Base-by-base conservation (phyloP, 2,113 vertebrate genomes). In the Myanophis thanlyinensis region DNA sequence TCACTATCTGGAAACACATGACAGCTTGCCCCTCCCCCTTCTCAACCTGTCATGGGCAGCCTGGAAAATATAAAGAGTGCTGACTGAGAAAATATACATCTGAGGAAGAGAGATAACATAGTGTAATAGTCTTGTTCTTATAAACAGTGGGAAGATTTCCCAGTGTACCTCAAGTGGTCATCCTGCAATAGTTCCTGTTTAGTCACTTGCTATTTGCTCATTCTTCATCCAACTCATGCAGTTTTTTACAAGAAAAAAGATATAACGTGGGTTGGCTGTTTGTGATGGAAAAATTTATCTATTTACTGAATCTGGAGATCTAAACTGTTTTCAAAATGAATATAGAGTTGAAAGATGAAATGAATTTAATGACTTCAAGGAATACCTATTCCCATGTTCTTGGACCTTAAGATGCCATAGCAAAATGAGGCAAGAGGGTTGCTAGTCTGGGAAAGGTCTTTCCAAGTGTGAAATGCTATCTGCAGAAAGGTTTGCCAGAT, bases 61-160 rank as follows among this genome's bases (percentile, higher is more conserved):
- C 94, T 97, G 98, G 98, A 98, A 98, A 98, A 96, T 96, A 94
- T 96, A 97, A 96, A 94, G 96, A 94, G 89, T 97, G 97, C 98
- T 98, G 98, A 97, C 96, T 98, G 97, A 97, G 96, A 97, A 95
- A 97, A 93, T 93, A 94, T 91, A 96, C 35, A 93, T 93, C 97
- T 96, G 97, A 97, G 97, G 97, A 97, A 98, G 91, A 92, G 95
- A 97, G 98, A 98, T 97, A 98, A 97, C 93, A 94, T 96, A 94
- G 52, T 93, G 88, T 53, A 85, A 93, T 52, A 93, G n/a, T 97
- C 94, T 92, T 95, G 89, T 93, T 87, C 92, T 94, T 96, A 96
- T 96, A 96, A 97, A 96, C 27, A 95, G n/a, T 93, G 91, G 1
- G 89, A 93, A 95, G 94, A 44, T 89, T 90, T 5, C 53, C 20